Base-by-base conservation (phyloP, 2,113 vertebrate species). In the Forbesichthys agassizii region DNA sequence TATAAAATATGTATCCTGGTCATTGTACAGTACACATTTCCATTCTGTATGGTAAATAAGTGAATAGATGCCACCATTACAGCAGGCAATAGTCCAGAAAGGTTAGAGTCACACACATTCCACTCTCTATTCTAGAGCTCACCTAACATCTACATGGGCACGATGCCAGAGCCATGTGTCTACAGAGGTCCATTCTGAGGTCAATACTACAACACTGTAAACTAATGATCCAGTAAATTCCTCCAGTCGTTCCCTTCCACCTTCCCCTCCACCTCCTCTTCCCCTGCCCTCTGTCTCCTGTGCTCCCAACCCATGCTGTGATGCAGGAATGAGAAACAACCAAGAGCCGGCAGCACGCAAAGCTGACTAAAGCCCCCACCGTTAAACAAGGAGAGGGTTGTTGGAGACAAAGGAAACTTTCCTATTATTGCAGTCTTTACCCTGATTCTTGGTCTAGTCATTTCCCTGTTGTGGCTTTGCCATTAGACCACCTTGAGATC, bases 181-280 rank as follows among this genome's bases (percentile, higher is more conserved):
- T 72, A 81, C 71, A 12, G 84, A 79, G 89, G 87, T 85, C 84
- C 82, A 69, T 79, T 80, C 79, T 52, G 81, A 90, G 86, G 90
- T 89, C 89, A 91, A 85, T 83, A 83, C 88, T 77, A 88, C 87
- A 89, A 87, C 82, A 85, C 81, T 80, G 87, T 89, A 88, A 87
- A 88, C 86, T 89, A 90, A 91, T 90, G 86, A 88, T 87, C 82
- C 84, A 83, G 87, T 81, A 85, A 89, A 90, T 86, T 89, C 87
- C 82, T 82, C 73, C 76, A 80, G 80, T 79, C 72, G 64, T 62
- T 75, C 78, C 76, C 71, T 56, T 66, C 72, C 78, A 72, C 70
- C 75, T 74, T 74, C 70, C 64, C 71, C 70, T 54, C 20, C 68
- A 76, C 80, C 82, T 85, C 85, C 77, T 48, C 61, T 79, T 78